Evolutionary conservation across 1,140 invertebrate genomes (phyloP).

Genomic region (Diorhabda carinulata): DNA sequence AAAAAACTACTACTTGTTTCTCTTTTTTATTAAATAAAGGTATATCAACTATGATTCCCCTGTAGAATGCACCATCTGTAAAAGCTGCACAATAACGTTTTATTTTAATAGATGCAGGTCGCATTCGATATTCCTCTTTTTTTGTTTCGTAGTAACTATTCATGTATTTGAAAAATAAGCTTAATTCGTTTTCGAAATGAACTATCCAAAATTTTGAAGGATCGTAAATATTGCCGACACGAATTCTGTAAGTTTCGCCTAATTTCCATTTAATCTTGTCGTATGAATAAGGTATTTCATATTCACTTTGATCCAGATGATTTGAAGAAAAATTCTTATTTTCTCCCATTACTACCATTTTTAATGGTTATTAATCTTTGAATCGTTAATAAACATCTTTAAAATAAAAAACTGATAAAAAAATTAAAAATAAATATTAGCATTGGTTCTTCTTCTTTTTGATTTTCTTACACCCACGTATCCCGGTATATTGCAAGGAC

Average conservation of each 20-base stretch:
- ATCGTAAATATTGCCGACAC: conserved; percentile 25
- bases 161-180: conserved; percentile 21
- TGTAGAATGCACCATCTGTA: conserved; percentile 23
- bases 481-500: too few species aligned
- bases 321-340: too few species aligned
- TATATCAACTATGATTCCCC: conserved; percentile 20
- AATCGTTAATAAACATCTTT: too few species aligned
- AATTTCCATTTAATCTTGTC: conserved; percentile 21
- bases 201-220: conserved; percentile 33
- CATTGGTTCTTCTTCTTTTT: too few species aligned
- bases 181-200: conserved; percentile 19
- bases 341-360: too few species aligned
- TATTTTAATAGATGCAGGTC: not conserved
- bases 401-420: too few species aligned
- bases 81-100: conserved; percentile 24
- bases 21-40: not conserved
- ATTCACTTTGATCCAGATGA: not conserved
- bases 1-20: conserved; percentile 17
- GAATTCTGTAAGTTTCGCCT: conserved; percentile 12
- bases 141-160: conserved; percentile 25
- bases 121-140: conserved; percentile 20
- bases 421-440: too few species aligned
- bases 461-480: too few species aligned
- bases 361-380: too few species aligned
- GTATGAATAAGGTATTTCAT: conserved; percentile 22